Conservation (phyloP, 2,113 vertebrate genomes). For the Barnardius zonarius region DNA sequence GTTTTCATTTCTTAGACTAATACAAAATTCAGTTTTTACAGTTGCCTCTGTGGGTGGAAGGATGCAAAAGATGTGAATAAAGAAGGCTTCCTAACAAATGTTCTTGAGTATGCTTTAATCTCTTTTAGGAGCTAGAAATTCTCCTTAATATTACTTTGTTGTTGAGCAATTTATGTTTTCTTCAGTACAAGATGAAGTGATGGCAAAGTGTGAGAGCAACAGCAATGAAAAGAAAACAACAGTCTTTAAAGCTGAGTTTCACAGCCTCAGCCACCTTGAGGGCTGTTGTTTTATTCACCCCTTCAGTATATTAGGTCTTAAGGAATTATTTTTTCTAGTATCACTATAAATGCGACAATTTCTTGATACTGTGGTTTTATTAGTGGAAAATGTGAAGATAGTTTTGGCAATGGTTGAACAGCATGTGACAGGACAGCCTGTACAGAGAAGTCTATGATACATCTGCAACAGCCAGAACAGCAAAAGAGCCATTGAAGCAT, state of each 20-base stretch:
- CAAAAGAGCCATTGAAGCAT: background rate
- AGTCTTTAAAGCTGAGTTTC: background rate
- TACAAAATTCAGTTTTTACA: constrained; percentile 18
- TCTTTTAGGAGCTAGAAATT: constrained; percentile 1
- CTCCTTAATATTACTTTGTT: background rate
- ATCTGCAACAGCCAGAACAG: background rate
- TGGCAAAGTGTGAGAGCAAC: background rate
- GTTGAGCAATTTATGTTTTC: constrained; percentile 3
- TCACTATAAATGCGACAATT: background rate
- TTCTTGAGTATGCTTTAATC: background rate
- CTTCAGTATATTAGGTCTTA: background rate
- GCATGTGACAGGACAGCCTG: background rate
- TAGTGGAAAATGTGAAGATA: background rate
- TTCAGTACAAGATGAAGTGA: background rate
- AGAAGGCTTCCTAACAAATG: background rate
- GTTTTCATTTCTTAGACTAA: constrained; percentile 2
- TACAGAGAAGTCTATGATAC: background rate
- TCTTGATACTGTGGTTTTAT: background rate
- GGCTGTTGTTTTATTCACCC: background rate
- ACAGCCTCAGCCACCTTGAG: background rate
- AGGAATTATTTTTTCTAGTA: background rate
- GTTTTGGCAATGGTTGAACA: background rate
- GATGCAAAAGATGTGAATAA: background rate
- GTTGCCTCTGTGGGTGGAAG: constrained; percentile 5
- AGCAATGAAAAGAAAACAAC: background rate